A percentile compares a stretch with the other conserved stretches of the same genome.
These are phyloP conservation scores for Physella acuta DNA, from an alignment of 1,140 invertebrate genomes.

Conservation along the genomic window DNA sequence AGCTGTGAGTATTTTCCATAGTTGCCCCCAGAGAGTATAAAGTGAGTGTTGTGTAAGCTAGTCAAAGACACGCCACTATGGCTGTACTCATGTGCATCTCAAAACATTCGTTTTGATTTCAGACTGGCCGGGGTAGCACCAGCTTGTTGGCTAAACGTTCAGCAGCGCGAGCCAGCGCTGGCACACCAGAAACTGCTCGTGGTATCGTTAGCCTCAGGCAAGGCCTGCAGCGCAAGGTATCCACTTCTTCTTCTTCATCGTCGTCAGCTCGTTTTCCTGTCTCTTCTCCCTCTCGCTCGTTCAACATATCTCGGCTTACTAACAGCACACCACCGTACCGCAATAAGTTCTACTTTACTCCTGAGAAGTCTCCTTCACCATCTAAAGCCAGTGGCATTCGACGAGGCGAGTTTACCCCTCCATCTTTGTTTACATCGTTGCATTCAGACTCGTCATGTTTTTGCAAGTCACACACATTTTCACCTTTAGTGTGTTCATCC, in stretches of 20 bases:
- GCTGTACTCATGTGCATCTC: not conserved
- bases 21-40: too few species aligned
- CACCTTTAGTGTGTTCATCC: conserved; percentile 8
- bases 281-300: not conserved
- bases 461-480: not conserved
- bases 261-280: conserved; percentile 12
- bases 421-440: conserved; percentile 7
- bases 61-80: too few species aligned
- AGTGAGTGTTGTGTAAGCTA: too few species aligned
- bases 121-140: not conserved
- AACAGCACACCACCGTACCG: conserved; percentile 19
- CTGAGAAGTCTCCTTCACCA: conserved; percentile 30
- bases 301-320: conserved; percentile 2
- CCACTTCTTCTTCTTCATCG: conserved; percentile 23
- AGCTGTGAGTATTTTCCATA: too few species aligned
- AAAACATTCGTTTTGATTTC: conserved; percentile 4
- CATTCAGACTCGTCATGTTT: conserved; percentile 2
- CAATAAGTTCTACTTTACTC: conserved; percentile 30
- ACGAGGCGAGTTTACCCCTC: conserved; percentile 30
- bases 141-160: conserved; percentile 35
- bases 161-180: conserved; percentile 51
- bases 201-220: conserved; percentile 44
- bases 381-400: conserved; percentile 24
- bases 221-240: conserved; percentile 33
- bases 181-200: conserved; percentile 51